These are phyloP conservation scores for Pseudomugil gertrudae DNA, from an alignment of 2,797 vertebrate genomes.

Conservation along the genomic window DNA sequence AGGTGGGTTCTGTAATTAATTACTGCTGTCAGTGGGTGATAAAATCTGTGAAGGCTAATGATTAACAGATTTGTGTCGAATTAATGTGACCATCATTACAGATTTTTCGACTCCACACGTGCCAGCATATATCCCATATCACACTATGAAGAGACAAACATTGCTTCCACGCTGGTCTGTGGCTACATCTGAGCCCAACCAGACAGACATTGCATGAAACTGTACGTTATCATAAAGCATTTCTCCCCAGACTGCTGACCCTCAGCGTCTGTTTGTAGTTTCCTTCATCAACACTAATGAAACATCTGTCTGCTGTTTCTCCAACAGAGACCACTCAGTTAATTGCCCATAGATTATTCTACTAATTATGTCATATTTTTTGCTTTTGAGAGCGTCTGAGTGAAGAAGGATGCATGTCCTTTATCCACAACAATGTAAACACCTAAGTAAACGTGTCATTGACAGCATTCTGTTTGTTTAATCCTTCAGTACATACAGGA, in stretches of 20 bases:
- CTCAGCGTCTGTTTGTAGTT: conserved; percentile 69
- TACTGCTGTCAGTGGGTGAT: conserved; percentile 43
- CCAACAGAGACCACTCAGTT: conserved; percentile 53
- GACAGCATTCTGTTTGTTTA: conserved; percentile 4
- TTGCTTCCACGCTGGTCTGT: background rate
- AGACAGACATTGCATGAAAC: conserved; percentile 35
- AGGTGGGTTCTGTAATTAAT: conserved; percentile 47
- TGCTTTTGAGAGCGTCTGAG: conserved; percentile 43
- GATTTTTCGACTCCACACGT: conserved; percentile 12
- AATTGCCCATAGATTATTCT: conserved; percentile 73
- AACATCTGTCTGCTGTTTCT: conserved; percentile 73
- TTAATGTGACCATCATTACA: conserved; percentile 36
- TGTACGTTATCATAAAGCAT: conserved; percentile 57
- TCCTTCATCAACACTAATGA: conserved; percentile 72
- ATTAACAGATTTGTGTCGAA: conserved; percentile 48
- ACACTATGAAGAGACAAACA: background rate
- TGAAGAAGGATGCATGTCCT: background rate
- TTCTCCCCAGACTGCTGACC: conserved; percentile 68
- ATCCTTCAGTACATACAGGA: conserved; percentile 14
- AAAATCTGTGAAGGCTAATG: conserved; percentile 54
- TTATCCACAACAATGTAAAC: conserved; percentile 10
- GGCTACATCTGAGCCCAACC: conserved; percentile 6
- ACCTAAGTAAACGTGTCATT: conserved; percentile 19
- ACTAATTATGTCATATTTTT: conserved; percentile 70
- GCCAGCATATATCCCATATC: background rate